Conservation (phyloP, 2,797 vertebrate species). For the Tokudaia tokunoshimensis region DNA sequence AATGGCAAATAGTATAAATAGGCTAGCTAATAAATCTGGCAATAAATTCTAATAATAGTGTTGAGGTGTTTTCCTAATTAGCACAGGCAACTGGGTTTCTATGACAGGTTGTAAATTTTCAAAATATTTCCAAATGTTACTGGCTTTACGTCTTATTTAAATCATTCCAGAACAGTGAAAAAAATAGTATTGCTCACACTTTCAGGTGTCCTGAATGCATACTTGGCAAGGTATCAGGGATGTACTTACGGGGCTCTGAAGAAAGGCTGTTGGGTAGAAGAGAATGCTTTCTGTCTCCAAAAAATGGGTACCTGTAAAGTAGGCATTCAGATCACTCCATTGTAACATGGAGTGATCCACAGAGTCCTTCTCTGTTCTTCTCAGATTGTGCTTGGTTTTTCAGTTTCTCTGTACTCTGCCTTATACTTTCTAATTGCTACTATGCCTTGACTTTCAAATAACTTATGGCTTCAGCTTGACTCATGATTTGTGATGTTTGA, state of each 20-base stretch:
- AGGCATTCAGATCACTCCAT: not conserved
- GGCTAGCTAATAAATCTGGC: not conserved
- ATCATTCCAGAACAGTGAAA: not conserved
- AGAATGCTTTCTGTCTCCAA: not conserved
- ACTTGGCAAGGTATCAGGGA: not conserved
- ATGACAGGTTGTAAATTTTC: not conserved
- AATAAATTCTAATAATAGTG: not conserved
- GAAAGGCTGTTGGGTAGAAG: not conserved
- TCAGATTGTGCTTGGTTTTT: not conserved
- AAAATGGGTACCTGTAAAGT: not conserved
- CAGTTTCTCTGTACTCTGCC: not conserved
- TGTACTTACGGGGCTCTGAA: not conserved
- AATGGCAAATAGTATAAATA: not conserved
- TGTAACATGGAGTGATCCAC: not conserved
- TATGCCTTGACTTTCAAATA: not conserved
- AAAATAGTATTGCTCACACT: not conserved
- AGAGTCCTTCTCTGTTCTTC: not conserved
- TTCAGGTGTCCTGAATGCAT: not conserved
- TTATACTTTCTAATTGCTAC: not conserved
- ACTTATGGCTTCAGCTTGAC: not conserved
- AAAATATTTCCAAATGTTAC: not conserved
- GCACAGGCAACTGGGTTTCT: not conserved
- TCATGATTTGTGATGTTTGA: not conserved
- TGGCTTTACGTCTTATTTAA: not conserved
- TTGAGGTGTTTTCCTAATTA: not conserved